Conservation (phyloP, 2,888 invertebrate genomes). For the Zele albiditarsus region DNA sequence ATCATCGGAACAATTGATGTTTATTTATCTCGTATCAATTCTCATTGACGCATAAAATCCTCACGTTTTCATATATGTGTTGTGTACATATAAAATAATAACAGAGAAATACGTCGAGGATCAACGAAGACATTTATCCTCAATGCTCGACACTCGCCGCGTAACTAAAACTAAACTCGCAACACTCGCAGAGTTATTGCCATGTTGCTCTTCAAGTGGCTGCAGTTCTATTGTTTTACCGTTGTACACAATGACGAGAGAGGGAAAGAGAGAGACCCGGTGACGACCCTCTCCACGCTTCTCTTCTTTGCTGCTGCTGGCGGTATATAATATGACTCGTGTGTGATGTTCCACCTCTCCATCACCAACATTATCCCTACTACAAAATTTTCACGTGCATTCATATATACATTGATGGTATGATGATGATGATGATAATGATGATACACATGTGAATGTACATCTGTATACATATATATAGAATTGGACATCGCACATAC, state of each 20-base stretch:
- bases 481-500: neutral
- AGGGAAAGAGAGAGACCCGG: conserved; percentile 44
- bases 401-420: neutral
- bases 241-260: conserved; percentile 62
- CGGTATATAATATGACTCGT: conserved; percentile 18
- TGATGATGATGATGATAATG: too few relatives aligned
- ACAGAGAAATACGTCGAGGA: neutral
- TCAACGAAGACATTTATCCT: conserved; percentile 15
- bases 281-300: conserved; percentile 59
- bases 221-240: conserved; percentile 70
- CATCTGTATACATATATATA: conserved; percentile 25
- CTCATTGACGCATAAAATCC: neutral
- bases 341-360: neutral
- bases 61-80: neutral
- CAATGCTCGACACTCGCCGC: conserved; percentile 49
- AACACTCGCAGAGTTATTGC: conserved; percentile 63
- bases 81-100: neutral
- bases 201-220: conserved; percentile 61
- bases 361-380: neutral
- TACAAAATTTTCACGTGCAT: conserved; percentile 9
- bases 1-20: neutral
- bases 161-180: conserved; percentile 56
- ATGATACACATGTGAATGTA: conserved; percentile 1
- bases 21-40: too few relatives aligned
- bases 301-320: conserved; percentile 41